Conservation (phyloP, 2,113 vertebrate genomes). For the Clarias magur region DNA sequence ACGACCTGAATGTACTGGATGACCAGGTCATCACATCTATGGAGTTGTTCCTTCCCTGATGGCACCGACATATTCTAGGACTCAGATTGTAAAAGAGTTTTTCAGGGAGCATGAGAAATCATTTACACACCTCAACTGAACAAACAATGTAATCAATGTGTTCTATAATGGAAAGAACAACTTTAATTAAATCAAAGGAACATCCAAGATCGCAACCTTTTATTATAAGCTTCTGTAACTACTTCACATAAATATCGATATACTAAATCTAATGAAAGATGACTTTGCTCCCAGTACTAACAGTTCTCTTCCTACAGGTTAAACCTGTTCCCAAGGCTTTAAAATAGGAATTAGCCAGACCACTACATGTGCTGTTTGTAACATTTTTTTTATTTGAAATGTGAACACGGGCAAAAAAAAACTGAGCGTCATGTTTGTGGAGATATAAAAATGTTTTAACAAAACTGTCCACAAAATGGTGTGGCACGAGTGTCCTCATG, state of each 20-base stretch:
- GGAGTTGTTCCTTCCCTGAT: too few relatives aligned
- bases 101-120: too few relatives aligned
- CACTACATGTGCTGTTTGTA: neutral
- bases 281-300: neutral
- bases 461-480: conserved; percentile 74
- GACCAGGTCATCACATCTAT: too few relatives aligned
- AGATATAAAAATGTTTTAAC: conserved; percentile 75
- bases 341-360: neutral
- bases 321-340: neutral
- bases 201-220: too few relatives aligned
- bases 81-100: too few relatives aligned
- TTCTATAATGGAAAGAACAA: too few relatives aligned
- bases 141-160: too few relatives aligned
- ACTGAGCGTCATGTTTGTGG: conserved; percentile 73
- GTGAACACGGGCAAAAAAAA: conserved; percentile 67
- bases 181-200: too few relatives aligned
- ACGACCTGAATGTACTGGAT: too few relatives aligned
- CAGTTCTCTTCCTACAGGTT: neutral
- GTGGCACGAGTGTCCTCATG: conserved; percentile 60
- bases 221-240: too few relatives aligned
- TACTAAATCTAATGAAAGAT: neutral
- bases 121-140: too few relatives aligned
- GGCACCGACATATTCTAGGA: too few relatives aligned
- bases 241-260: neutral
- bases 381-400: conserved; percentile 72